A percentile compares a stretch with the other conserved stretches of the same genome.
phyloP scores from a whole-genome alignment of 1,140 invertebrate species.

The Diorhabda sublineata region DNA sequence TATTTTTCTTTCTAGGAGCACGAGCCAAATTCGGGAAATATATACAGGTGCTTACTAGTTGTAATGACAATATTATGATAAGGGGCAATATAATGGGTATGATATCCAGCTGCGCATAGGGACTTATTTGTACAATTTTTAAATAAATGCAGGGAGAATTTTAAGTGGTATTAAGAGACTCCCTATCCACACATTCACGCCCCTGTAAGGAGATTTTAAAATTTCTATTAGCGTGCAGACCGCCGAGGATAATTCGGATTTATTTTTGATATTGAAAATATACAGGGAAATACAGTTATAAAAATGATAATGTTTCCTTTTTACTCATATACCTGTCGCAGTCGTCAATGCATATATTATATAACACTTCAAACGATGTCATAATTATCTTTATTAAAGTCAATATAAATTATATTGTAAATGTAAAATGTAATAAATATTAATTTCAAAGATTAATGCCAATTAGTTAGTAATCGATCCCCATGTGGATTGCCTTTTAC shows the following conservation, averaged over 20 bases:
- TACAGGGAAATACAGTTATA: background rate
- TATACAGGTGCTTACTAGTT: constrained; percentile 14
- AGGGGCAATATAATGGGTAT: constrained; percentile 25
- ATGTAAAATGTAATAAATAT: too few relatives aligned
- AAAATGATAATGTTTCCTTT: too few relatives aligned
- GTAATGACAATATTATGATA: constrained; percentile 24
- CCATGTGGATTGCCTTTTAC: too few relatives aligned
- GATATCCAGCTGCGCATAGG: constrained; percentile 28
- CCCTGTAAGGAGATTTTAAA: constrained; percentile 27
- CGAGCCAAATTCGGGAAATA: background rate
- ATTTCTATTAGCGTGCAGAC: constrained; percentile 13
- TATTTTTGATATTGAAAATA: constrained; percentile 6
- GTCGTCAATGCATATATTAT: too few relatives aligned
- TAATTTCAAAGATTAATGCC: too few relatives aligned
- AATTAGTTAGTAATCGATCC: too few relatives aligned
- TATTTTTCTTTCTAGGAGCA: background rate
- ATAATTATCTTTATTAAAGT: too few relatives aligned
- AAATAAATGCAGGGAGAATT: constrained; percentile 20
- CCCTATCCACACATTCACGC: constrained; percentile 19
- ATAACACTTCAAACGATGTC: too few relatives aligned
- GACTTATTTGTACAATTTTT: constrained; percentile 30
- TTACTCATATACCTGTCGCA: too few relatives aligned
- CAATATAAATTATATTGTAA: too few relatives aligned
- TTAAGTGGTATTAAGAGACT: constrained; percentile 25
- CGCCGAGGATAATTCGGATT: constrained; percentile 21